A percentile compares a stretch with the other conserved stretches of the same genome.
Conservation (phyloP, 2,888 invertebrate genomes). For the Zygothrica quintamaculata region DNA sequence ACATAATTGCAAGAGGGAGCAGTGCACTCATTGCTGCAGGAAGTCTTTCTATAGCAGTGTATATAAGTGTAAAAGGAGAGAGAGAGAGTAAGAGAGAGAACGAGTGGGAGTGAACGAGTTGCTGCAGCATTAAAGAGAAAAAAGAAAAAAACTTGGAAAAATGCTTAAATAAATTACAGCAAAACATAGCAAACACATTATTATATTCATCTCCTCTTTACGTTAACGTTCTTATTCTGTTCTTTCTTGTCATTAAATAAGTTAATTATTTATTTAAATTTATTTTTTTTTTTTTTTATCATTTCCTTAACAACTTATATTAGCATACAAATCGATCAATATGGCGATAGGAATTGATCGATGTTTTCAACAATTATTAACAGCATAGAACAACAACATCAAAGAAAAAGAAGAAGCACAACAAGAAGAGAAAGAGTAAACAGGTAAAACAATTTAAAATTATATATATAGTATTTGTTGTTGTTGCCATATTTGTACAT, state of each 20-base stretch:
- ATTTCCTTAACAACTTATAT: no score
- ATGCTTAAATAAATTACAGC: slow-evolving; percentile 23
- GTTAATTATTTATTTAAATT: not conserved
- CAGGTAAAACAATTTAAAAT: slow-evolving; percentile 47
- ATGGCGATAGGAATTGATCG: slow-evolving; percentile 12
- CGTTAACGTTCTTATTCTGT: no score
- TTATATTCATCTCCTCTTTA: no score
- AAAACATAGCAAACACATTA: not conserved
- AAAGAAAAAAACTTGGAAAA: slow-evolving; percentile 25
- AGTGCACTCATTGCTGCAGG: slow-evolving; percentile 60
- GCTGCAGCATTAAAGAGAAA: slow-evolving; percentile 16
- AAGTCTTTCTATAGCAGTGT: slow-evolving; percentile 31
- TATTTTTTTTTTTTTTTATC: not conserved
- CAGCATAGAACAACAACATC: not conserved
- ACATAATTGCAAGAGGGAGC: slow-evolving; percentile 46
- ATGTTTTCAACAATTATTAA: slow-evolving; percentile 1
- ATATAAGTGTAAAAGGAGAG: slow-evolving; percentile 6
- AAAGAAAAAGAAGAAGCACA: no score
- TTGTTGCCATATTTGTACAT: slow-evolving; percentile 32
- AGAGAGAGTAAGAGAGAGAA: no score
- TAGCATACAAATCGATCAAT: slow-evolving; percentile 14
- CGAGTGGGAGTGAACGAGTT: slow-evolving; percentile 52
- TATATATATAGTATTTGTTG: slow-evolving; percentile 35
- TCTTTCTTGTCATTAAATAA: slow-evolving; percentile 5
- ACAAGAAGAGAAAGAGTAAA: slow-evolving; percentile 18